These are phyloP conservation scores for Protonibea diacanthus DNA, from an alignment of 2,797 vertebrate genomes.

Conservation along the genomic window DNA sequence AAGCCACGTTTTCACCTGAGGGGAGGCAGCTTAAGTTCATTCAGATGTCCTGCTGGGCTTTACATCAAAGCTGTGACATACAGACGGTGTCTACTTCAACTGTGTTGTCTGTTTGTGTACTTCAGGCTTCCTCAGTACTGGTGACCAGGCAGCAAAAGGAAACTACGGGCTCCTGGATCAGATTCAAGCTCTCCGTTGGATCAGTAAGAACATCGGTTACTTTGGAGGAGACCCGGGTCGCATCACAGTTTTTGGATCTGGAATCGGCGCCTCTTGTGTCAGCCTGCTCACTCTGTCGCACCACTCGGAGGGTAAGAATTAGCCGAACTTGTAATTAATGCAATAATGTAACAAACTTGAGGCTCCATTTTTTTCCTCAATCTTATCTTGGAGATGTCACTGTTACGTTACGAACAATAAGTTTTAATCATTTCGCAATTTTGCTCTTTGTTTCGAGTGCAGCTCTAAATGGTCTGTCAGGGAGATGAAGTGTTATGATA, in stretches of 20 bases:
- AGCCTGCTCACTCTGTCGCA: slow-evolving; percentile 98
- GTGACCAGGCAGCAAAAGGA: slow-evolving; percentile 99
- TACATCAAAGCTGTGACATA: slow-evolving; percentile 64
- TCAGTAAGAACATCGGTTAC: slow-evolving; percentile 88
- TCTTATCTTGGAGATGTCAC: slow-evolving; percentile 9
- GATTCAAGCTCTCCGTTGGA: slow-evolving; percentile 97
- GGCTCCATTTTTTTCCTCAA: not conserved
- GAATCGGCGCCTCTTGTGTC: slow-evolving; percentile 98
- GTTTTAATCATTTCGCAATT: slow-evolving; percentile 45
- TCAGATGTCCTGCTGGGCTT: slow-evolving; percentile 50
- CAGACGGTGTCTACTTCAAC: slow-evolving; percentile 18
- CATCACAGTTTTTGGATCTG: slow-evolving; percentile 96
- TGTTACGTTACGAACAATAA: slow-evolving; percentile 21
- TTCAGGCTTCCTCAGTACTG: slow-evolving; percentile 97
- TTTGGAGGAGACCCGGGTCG: slow-evolving; percentile 87
- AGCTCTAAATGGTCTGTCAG: slow-evolving; percentile 59
- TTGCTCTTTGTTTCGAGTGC: slow-evolving; percentile 51
- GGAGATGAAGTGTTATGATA: slow-evolving; percentile 70
- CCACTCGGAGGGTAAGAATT: slow-evolving; percentile 97
- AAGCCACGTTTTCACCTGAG: slow-evolving; percentile 64
- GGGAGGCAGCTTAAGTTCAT: slow-evolving; percentile 56
- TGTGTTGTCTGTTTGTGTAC: slow-evolving; percentile 60
- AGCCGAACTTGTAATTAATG: not conserved
- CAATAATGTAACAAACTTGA: no score
- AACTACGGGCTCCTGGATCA: slow-evolving; percentile 99